Base-by-base conservation (phyloP, 23 tunicate species). In the Botrylloides violaceus region DNA sequence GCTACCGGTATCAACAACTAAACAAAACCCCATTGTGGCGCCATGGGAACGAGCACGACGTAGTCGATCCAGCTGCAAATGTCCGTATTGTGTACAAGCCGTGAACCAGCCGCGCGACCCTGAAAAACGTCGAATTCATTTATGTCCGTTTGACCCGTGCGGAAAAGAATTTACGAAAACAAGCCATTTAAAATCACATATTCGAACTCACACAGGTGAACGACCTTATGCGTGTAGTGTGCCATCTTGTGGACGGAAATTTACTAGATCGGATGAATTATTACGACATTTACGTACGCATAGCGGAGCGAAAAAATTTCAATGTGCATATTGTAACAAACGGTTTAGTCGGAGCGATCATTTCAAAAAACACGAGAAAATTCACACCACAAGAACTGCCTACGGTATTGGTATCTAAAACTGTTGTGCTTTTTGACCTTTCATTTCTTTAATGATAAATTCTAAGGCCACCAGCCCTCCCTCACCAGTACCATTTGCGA, bases 171-270 rank as follows among this genome's bases (percentile, higher is more conserved):
- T 60, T 48, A 61, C 36, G 15, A 76, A 76, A 34, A 76, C 80
- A 6, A 76, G 80, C 55, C 68, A 76, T 39, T 64, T 81, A 15
- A 60, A 49, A 7, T 56, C 86, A 12, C 86, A 81, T 38, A 59
- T 75, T 53, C 86, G 86, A 1, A 73, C 86, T 2, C 86, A 81
- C 79, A 81, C 86, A 4, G 86, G 86, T 5, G 86, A 81, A 48
- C 49, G 79, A 36, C 86, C 79, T 2, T 81, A 64, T 39, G 80
- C 58, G 4, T 81, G 86, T 24, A 34, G 29, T 49, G 1, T 63
- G 2, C 31, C 21, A 1, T 34, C 49, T 49, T 81, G 86, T 53
- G 26, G 20, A 21, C 62, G 77, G 53, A 63, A 73, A 34, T 81
- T 81, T 43, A 65, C 78, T 7, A 65, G 86, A 9, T 50, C 80